phyloP scores from a whole-genome alignment of 2,888 invertebrate genomes.

The Lithophane leautieri region DNA sequence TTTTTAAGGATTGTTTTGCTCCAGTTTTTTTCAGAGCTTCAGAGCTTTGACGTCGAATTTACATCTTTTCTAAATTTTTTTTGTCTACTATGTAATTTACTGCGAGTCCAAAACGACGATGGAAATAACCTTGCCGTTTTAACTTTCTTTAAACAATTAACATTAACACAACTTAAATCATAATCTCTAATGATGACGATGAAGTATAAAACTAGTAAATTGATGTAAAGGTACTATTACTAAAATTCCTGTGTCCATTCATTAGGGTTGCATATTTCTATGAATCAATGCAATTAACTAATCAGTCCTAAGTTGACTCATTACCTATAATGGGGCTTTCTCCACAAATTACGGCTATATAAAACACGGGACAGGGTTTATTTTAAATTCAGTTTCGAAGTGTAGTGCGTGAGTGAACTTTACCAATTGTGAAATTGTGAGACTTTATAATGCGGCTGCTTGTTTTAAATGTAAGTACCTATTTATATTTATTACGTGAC shows the following conservation, averaged over 20 bases:
- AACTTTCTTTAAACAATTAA: too few species aligned
- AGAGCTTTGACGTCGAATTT: too few species aligned
- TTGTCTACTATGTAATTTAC: too few species aligned
- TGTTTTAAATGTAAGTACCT: slow-evolving; percentile 60
- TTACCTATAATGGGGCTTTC: slow-evolving; percentile 14
- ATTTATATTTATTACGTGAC: neutral
- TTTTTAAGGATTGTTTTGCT: too few species aligned
- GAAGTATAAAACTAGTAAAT: too few species aligned
- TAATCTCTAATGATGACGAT: too few species aligned
- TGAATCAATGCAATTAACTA: slow-evolving; percentile 37
- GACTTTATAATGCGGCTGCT: slow-evolving; percentile 42
- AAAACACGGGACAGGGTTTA: neutral
- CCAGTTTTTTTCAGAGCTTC: too few species aligned
- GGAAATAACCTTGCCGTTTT: too few species aligned
- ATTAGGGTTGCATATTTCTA: slow-evolving; percentile 22
- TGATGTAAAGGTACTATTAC: neutral
- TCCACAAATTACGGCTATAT: neutral
- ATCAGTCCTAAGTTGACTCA: slow-evolving; percentile 11
- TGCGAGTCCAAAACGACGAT: too few species aligned
- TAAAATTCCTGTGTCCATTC: neutral
- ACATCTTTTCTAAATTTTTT: too few species aligned
- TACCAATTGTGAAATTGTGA: too few species aligned
- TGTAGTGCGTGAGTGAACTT: neutral
- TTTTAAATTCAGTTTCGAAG: slow-evolving; percentile 34
- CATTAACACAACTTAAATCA: too few species aligned